Evolutionary conservation across 1,140 invertebrate genomes (phyloP), one percentile per base, ranked within the genome.

Genomic region (Nilaparvata lugens): DNA sequence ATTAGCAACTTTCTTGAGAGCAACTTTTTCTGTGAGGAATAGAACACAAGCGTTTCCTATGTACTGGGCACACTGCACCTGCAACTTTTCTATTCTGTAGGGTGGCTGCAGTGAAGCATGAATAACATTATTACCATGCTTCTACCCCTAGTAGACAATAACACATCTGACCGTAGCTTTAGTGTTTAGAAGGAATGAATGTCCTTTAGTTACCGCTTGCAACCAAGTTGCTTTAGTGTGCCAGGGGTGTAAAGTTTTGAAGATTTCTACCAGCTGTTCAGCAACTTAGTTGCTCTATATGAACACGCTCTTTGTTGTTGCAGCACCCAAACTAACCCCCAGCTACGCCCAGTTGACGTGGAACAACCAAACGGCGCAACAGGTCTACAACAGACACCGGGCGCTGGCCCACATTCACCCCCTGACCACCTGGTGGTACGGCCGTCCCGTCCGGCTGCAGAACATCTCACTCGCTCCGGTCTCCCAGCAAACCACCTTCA

Each of bases 311-410:
- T n/a, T 4, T 35, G 9, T 52, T 62, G 24, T 53, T 54, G 13
- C 67, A 89, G 88, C 88, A 43, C 86, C 85, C 58, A 88, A 87
- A 78, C 77, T 89, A 57, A 78, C 75, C 31, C 71, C 75, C 43
- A 67, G 70, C 38, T 76, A 85, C 55, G 79, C 83, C 13, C 73
- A 77, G 67, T 73, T 89, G 11, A 75, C 76, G 61, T 91, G 87
- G 86, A 62, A 75, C 2, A 67, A 76, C 53, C 83, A 82, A 75
- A 78, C 72, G 25, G 78, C 85, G 0, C 68, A 65, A 57, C 68
- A 84, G 66, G 69, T 89, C 16, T 86, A 83, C 66, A 79, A 87
- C 69, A 74, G 85, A 28, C 76, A 84, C 66, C 74, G 87, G 67
- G 85, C 85, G 4, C 71, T 89, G 53, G 77, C 76, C 65, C 80